Base-by-base conservation (phyloP, 2,888 invertebrate species). In the Zonitis immaculata region DNA sequence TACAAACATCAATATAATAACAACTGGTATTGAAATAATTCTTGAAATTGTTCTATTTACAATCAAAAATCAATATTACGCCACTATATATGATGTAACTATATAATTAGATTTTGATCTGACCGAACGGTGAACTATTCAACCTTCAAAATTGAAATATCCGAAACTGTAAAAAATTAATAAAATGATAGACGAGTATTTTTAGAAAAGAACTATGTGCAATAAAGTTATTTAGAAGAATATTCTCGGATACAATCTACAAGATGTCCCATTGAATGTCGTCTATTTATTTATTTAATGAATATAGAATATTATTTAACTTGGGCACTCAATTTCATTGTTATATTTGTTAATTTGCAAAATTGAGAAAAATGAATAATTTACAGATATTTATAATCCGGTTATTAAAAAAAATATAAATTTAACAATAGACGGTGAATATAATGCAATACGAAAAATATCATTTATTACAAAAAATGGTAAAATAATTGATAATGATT, bases 371-470 rank as follows among this genome's bases (percentile, higher is more conserved):
- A 35, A 35, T 16, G 2, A 14, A 6, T 20, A 35, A 32, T 35
- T 35, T 39, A 6, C 18, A 39, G 39, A 39, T 20, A 16, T 39
- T 39, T 39, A 39, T 39, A n/a, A 39, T 39, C 39, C 39, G 11
- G 1, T 18, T 18, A 11, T 20, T 0, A 11, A 18, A 6, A 39
- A 39, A 39, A 39, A 18, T 39, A 18, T 39, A 18, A 39, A 18
- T 39, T 18, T 39, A 18, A 18, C 18, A 11, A 20, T 39, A 20
- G 20, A 1, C 1, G 39, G 39, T 39, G 39, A 39, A 18, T 39
- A 20, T n/a, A 39, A 11, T n/a, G 5, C 51, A 35, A 61, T 66
- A 35, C 46, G 63, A n/a, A 59, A 63, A 43, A 59, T 65, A 25
- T 43, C 56, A n/a, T 47, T 66, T 42, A 16, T 63, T 6, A 52